Percentiles rank a stretch among this genome's conserved stretches.
Evolutionary conservation across 2,113 vertebrate species (phyloP).

Genomic region (Hyaena hyaena): DNA sequence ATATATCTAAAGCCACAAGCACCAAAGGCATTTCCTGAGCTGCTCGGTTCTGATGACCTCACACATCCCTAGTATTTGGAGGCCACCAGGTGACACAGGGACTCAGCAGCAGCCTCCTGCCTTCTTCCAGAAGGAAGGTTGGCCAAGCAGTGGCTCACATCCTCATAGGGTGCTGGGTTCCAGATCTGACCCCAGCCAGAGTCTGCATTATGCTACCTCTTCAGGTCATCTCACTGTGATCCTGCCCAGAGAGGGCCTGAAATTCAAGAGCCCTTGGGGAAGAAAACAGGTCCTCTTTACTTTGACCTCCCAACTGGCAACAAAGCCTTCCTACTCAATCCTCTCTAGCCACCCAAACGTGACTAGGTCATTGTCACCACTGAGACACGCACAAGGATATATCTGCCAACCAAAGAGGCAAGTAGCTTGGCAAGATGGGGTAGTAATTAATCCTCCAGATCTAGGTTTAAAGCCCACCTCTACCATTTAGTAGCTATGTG

Average conservation of each 20-base stretch:
- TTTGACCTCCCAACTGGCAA: neutral
- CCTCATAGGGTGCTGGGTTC: neutral
- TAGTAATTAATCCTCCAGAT: neutral
- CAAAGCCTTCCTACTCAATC: neutral
- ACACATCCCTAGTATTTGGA: slow-evolving; percentile 4
- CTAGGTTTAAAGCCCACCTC: neutral
- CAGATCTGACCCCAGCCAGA: neutral
- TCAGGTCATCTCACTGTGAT: neutral
- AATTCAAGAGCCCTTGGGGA: neutral
- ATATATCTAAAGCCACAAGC: slow-evolving; percentile 32
- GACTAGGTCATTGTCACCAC: neutral
- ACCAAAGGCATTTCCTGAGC: slow-evolving; percentile 33
- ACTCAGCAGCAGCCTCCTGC: neutral
- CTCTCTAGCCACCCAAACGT: neutral
- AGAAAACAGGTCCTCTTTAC: neutral
- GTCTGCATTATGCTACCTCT: neutral
- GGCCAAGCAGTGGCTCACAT: neutral
- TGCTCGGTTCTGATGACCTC: neutral
- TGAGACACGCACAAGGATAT: neutral
- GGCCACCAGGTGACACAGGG: neutral
- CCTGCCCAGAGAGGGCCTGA: neutral
- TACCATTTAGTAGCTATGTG: neutral
- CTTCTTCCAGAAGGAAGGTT: slow-evolving; percentile 3
- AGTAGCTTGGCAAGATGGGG: neutral
- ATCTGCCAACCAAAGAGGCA: neutral